These are phyloP conservation scores for Ischnura elegans DNA, from an alignment of 2,888 invertebrate species.

Conservation along the genomic window DNA sequence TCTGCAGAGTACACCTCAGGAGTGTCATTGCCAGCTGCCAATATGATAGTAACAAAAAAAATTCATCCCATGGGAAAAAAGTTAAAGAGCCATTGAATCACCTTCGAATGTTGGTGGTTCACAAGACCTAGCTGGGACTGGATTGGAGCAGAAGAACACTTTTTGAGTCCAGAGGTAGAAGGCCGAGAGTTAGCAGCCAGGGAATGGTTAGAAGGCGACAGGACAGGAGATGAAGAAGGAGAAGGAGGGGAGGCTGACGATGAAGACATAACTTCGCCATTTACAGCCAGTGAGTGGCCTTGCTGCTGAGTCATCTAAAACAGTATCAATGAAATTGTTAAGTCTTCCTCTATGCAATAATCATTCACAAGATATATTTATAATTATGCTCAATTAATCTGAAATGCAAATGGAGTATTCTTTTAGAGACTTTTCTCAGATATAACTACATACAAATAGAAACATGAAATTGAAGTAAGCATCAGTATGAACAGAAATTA, in stretches of 20 bases:
- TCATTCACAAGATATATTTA: not conserved
- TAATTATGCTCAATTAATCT: not conserved
- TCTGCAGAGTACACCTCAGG: too few relatives aligned
- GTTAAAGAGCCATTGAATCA: not conserved
- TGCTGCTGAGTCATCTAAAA: slow-evolving; percentile 53
- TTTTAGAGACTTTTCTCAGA: not conserved
- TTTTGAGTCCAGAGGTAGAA: slow-evolving; percentile 62
- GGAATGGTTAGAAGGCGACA: slow-evolving; percentile 61
- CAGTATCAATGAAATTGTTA: slow-evolving; percentile 12
- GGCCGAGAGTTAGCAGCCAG: slow-evolving; percentile 54
- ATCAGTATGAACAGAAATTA: not conserved
- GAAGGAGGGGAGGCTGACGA: slow-evolving; percentile 42
- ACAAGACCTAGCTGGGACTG: slow-evolving; percentile 41
- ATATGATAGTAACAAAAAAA: not conserved
- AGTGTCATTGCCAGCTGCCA: not conserved
- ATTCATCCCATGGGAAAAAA: not conserved
- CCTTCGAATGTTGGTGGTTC: not conserved
- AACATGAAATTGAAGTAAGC: not conserved
- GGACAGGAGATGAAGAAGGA: slow-evolving; percentile 55
- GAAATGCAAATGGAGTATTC: not conserved
- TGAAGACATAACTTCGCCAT: slow-evolving; percentile 44
- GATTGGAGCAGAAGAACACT: slow-evolving; percentile 51
- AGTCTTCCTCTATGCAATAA: not conserved
- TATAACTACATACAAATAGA: not conserved
- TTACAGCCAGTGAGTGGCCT: slow-evolving; percentile 44